phyloP scores from a whole-genome alignment of 2,113 vertebrate genomes.

The Zingel zingel region DNA sequence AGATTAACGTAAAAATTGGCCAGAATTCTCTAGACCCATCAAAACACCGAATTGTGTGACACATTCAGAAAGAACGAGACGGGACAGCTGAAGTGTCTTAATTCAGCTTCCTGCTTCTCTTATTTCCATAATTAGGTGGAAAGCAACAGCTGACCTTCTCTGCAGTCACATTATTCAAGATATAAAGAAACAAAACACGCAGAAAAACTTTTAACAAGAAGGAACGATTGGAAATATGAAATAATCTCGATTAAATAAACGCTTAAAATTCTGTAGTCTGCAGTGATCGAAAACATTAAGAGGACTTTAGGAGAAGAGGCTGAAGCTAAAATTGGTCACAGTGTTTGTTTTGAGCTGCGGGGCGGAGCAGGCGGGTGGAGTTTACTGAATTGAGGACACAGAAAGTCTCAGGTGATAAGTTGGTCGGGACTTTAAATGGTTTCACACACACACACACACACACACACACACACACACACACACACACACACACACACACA shows the following conservation, averaged over 20 bases:
- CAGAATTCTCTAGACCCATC: too few species aligned
- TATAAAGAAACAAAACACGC: not conserved
- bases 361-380: constrained; percentile 16
- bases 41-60: not conserved
- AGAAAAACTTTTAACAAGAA: not conserved
- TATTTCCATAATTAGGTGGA: not conserved
- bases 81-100: not conserved
- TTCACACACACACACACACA: constrained; percentile 9
- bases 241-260: not conserved
- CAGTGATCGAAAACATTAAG: not conserved
- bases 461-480: constrained; percentile 5
- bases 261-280: not conserved
- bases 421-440: constrained; percentile 14
- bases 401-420: not conserved
- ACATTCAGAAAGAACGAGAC: not conserved
- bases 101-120: constrained; percentile 4
- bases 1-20: too few species aligned
- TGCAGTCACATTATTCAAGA: not conserved
- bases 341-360: constrained; percentile 21
- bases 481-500: not conserved
- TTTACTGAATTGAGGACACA: not conserved
- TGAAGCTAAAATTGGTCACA: not conserved
- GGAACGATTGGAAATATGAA: too few species aligned
- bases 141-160: not conserved
- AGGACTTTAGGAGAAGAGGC: not conserved